Base-by-base conservation (phyloP, 2,797 vertebrate genomes). In the Brachymystax lenok region DNA sequence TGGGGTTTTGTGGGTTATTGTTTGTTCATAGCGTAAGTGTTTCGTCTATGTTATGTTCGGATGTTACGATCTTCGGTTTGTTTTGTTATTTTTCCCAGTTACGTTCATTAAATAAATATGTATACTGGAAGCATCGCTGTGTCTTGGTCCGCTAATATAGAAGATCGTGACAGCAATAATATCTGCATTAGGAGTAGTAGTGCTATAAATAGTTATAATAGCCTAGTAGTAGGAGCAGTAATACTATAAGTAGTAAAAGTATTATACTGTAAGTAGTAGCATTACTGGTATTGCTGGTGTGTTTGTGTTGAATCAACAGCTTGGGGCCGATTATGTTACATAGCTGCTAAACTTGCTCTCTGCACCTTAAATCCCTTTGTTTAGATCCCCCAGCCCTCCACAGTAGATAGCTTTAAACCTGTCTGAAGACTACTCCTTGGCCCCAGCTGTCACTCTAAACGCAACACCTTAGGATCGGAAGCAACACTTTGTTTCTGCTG, bases 401-500 rank as follows among this genome's bases (percentile, higher is more conserved):
- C 74, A 79, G 77, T 82, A 82, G 86, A 88, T 82, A 35, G 84
- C 87, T 88, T 83, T 88, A 73, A 72, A 85, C 84, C 85, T 90
- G 87, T 89, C 83, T 83, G 78, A 79, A 78, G 74, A 66, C 82
- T 88, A 80, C 78, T 80, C 56, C 84, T 79, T 73, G 13, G 69
- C 80, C 85, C 78, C 76, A 89, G 86, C 79, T 84, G 82, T 91
- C 87, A 85, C 79, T 85, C 77, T 40, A 8, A 59, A 7, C 59
- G 76, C 81, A 54, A 80, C 61, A 88, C 91, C 92, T 88, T 77
- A 71, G 86, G 89, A 92, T 90, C 90, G 92, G 92, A 91, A 91
- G 82, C 83, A 82, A 81, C 87, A 86, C 88, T 92, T 93, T 92
- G 91, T 92, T 91, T 88, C 85, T 87, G 86, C 84, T 83, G 85